These are phyloP conservation scores for Madoqua kirkii DNA, from an alignment of 2,113 vertebrate species.

Conservation along the genomic window DNA sequence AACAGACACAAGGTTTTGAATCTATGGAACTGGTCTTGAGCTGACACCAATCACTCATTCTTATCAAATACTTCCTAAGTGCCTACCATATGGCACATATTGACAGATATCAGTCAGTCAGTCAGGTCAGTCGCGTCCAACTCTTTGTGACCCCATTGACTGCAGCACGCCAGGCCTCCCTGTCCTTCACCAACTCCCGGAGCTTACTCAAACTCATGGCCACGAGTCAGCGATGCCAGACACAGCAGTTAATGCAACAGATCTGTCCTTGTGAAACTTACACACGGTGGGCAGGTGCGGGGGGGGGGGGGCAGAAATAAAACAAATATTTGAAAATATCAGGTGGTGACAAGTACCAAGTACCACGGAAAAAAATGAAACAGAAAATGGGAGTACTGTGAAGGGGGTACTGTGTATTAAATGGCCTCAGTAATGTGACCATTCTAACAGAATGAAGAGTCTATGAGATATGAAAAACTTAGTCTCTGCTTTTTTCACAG, in stretches of 20 bases:
- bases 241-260: background rate
- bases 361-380: background rate
- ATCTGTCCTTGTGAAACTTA: background rate
- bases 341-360: background rate
- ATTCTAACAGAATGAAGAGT: background rate
- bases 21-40: background rate
- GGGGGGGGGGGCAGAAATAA: background rate
- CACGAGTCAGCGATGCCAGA: background rate
- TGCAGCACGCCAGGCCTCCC: background rate
- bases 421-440: background rate
- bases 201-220: background rate
- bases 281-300: background rate
- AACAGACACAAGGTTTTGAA: background rate
- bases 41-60: background rate
- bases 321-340: background rate
- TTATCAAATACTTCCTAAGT: background rate
- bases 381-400: background rate
- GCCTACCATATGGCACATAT: background rate
- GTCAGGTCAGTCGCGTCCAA: background rate
- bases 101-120: background rate
- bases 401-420: background rate
- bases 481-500: background rate
- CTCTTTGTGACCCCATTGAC: background rate
- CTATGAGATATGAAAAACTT: background rate
- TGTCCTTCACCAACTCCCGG: background rate